A percentile compares a stretch with the other conserved stretches of the same genome.
These are phyloP conservation scores for Trypoxylus dichotomus DNA, from an alignment of 1,140 invertebrate species.

Conservation along the genomic window DNA sequence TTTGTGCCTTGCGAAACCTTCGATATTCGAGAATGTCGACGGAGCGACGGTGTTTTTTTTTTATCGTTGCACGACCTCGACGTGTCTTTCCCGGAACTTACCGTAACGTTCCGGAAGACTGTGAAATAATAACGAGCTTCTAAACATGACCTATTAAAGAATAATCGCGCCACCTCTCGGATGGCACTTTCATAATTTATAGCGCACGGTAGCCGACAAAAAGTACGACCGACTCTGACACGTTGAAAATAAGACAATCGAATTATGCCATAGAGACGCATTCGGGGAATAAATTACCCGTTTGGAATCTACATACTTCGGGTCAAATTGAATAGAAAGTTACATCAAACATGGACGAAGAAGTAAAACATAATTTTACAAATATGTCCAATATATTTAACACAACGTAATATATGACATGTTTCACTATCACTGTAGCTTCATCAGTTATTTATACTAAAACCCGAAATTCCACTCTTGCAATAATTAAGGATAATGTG, in stretches of 20 bases:
- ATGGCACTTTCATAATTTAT: not conserved
- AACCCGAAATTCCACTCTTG: no score
- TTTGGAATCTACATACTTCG: not conserved
- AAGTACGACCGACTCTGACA: not conserved
- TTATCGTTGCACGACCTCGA: not conserved
- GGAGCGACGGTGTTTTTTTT: not conserved
- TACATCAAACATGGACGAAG: not conserved
- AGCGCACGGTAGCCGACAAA: not conserved
- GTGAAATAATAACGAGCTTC: not conserved
- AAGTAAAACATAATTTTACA: no score
- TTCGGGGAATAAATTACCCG: not conserved
- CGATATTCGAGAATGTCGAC: not conserved
- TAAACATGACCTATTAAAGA: not conserved
- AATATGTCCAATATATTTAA: no score
- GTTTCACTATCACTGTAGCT: no score
- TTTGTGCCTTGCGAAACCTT: not conserved
- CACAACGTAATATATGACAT: no score
- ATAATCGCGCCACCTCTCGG: not conserved
- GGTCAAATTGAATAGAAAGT: not conserved
- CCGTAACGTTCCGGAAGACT: not conserved
- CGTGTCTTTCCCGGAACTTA: not conserved
- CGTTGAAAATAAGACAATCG: not conserved
- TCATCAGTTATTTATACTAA: no score
- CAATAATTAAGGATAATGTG: no score
- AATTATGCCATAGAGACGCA: not conserved